Base-by-base conservation (phyloP, 2,113 vertebrate genomes). In the Andinoacara biseriatus region DNA sequence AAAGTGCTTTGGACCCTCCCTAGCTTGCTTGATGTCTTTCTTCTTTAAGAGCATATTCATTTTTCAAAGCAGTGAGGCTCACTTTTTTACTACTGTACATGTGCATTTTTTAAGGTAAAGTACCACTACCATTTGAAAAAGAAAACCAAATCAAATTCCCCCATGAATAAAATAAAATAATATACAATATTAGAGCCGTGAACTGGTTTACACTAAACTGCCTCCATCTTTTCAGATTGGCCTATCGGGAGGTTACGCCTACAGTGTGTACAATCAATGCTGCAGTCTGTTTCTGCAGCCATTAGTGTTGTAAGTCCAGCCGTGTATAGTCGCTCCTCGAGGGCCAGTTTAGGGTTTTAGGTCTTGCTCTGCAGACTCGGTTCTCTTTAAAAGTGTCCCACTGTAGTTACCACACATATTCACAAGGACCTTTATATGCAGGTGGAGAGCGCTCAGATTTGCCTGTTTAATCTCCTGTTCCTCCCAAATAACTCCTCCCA, bases 291-390 rank as follows among this genome's bases (percentile, higher is more conserved):
- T 85, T 83, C 85, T 84, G 79, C 83, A 81, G 89, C 74, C 76
- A 65, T 92, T 86, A 86, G 65, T 80, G 85, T 86, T 78, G 59
- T 17, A 35, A 81, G 89, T 80, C 84, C 74, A 58, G 56, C 58
- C n/a, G 1, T 49, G 81, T 86, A 58, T 58, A 76, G 67, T 80
- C 6, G 3, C 83, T 90, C 86, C 92, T 89, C 1, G 4, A 81
- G 83, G 89, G 76, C 59, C 79, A 74, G 40, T 89, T 90, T 78
- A 85, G 61, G 31, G 20, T 84, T 86, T 72, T 60, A 81, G 80
- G 56, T 65, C 65, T 65, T 69, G 35, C 72, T 83, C 58, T 62
- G 69, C 75, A 87, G 84, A 52, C 58, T 52, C 43, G 54, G 65
- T 57, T 86, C 69, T 58, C 84, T 80, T 26, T 88, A 72, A 89